Percentiles rank a stretch among this genome's conserved stretches.
Evolutionary conservation across 2,797 vertebrate species (phyloP).

Genomic region (Leptoclinus maculatus): DNA sequence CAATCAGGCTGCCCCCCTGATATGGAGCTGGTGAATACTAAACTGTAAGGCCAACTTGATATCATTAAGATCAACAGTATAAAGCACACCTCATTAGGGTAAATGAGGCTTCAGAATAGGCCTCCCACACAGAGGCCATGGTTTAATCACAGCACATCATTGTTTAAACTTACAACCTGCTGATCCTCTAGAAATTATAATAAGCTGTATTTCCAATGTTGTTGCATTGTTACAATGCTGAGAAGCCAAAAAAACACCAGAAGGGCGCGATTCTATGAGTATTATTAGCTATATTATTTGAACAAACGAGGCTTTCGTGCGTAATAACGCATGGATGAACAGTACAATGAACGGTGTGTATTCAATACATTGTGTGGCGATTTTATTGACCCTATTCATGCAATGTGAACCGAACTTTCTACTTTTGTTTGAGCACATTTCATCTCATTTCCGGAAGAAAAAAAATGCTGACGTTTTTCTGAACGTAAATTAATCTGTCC

Average conservation of each 20-base stretch:
- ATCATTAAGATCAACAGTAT: conserved; percentile 29
- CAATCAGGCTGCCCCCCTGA: neutral
- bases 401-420: conserved; percentile 4
- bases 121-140: conserved; percentile 65
- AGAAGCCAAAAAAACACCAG: neutral
- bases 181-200: conserved; percentile 39
- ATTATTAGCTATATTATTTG: neutral
- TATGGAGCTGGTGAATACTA: neutral
- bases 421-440: neutral
- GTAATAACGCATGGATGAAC: conserved; percentile 20
- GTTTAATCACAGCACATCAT: conserved; percentile 55
- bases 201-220: conserved; percentile 6
- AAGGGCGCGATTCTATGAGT: neutral
- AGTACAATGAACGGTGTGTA: conserved; percentile 35
- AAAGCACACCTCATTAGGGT: conserved; percentile 52
- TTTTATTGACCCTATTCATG: conserved; percentile 44
- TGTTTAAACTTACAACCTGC: conserved; percentile 43
- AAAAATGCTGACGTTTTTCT: neutral
- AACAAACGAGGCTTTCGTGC: neutral
- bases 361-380: conserved; percentile 30
- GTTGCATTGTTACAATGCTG: conserved; percentile 10
- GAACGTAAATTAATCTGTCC: neutral
- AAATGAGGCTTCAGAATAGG: conserved; percentile 58
- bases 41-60: conserved; percentile 20
- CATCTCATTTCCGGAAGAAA: neutral